Evolutionary conservation across 2,113 vertebrate genomes (phyloP), one percentile per base, ranked within the genome.

Genomic region (Sterrhoptilus dennistouni): DNA sequence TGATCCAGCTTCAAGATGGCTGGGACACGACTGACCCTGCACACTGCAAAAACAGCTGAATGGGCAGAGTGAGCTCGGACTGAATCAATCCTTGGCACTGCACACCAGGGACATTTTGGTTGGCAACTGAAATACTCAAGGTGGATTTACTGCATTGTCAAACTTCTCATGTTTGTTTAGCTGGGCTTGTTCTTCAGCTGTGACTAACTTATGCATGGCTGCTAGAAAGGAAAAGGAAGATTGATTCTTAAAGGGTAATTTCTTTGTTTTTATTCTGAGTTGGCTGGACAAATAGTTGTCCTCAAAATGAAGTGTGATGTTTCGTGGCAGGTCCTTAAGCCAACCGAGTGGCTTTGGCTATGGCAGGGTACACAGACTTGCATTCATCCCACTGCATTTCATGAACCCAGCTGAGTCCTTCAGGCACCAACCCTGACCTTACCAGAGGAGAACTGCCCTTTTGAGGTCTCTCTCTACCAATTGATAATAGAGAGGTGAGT

Each of bases 381-480:
- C 14, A 40, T 36, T 52, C 38, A 75, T 71, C 44, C 47, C 19
- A 11, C 33, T 24, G 35, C 33, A 42, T 36, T 82, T 71, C 54
- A 50, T 8, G 42, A 74, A 50, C 50, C 4, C 38, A 77, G 57
- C 24, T 11, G 44, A 86, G 50, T 42, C 65, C n/a, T 33, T 56
- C 47, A 44, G 64, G 36, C 27, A 79, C 28, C 40, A 89, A 36
- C 53, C 12, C 36, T 57, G 74, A 85, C 70, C 65, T 60, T 49
- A 44, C 28, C 27, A 84, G 44, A 75, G 47, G 23, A 57, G 36
- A 91, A 44, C 15, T 68, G 14, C 36, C 53, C 61, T 59, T 53
- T 9, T 0, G 1, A 84, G 56, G 19, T 49, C 56, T 50, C 54
- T 69, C 36, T 71, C 35, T 36, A 44, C 44, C 0, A 0, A 38